Evolutionary conservation across 2,888 invertebrate genomes (phyloP).

Genomic region (Acronicta psi): DNA sequence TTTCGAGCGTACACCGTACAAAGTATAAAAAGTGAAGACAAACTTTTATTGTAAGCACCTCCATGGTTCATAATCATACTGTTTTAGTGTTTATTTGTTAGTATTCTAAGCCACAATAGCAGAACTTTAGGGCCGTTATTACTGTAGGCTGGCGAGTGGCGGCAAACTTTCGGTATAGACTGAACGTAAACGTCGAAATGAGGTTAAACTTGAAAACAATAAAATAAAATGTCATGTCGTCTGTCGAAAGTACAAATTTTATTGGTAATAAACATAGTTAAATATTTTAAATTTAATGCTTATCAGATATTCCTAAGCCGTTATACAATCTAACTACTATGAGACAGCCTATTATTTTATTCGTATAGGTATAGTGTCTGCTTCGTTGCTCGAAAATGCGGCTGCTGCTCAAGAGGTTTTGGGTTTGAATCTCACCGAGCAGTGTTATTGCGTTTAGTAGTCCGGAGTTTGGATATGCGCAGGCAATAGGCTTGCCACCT

Average conservation of each 20-base stretch:
- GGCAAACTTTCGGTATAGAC: slow-evolving; percentile 29
- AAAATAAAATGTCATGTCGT: slow-evolving; percentile 20
- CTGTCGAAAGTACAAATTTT: slow-evolving; percentile 29
- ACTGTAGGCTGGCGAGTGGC: slow-evolving; percentile 23
- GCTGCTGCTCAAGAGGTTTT: no score
- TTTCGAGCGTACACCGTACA: slow-evolving; percentile 18
- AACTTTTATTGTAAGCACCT: slow-evolving; percentile 29
- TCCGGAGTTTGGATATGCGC: no score
- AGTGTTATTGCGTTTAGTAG: no score
- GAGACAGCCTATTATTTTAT: neutral
- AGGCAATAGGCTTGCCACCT: no score
- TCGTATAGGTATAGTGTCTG: no score
- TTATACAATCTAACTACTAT: neutral
- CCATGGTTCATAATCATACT: slow-evolving; percentile 29
- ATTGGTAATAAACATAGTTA: slow-evolving; percentile 24
- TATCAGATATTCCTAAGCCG: slow-evolving; percentile 6
- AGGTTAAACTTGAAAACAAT: slow-evolving; percentile 30
- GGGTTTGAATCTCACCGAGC: no score
- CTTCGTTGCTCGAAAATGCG: no score
- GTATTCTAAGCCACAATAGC: slow-evolving; percentile 31
- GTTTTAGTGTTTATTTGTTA: slow-evolving; percentile 45
- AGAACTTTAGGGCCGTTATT: slow-evolving; percentile 32
- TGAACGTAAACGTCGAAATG: slow-evolving; percentile 19
- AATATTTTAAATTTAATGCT: slow-evolving; percentile 4
- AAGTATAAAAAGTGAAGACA: slow-evolving; percentile 31